These are phyloP conservation scores for Epizoanthus stellaris DNA, from an alignment of 92 coral and sea anemone genomes.

Conservation along the genomic window DNA sequence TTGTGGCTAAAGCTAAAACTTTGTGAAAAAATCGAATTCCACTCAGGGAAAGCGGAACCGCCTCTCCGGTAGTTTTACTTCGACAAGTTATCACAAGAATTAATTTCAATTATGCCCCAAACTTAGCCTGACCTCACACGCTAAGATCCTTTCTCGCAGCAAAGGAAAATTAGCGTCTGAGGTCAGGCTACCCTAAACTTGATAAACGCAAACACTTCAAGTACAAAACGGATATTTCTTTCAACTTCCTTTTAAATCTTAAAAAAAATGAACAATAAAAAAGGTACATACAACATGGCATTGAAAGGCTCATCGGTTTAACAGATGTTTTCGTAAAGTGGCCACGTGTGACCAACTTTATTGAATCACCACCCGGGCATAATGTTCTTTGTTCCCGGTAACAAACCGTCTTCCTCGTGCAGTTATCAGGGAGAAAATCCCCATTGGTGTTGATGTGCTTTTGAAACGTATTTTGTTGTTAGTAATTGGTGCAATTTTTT, in stretches of 20 bases:
- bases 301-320: constrained; percentile 8
- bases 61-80: not conserved
- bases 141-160: too few species aligned
- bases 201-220: too few species aligned
- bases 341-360: constrained; percentile 21
- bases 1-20: constrained; percentile 23
- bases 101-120: too few species aligned
- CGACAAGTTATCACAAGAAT: too few species aligned
- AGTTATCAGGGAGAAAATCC: constrained; percentile 27
- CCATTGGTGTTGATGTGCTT: constrained; percentile 39
- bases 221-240: not conserved
- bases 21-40: not conserved
- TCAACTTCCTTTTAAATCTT: constrained; percentile 6
- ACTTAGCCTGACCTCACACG: too few species aligned
- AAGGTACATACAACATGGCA: not conserved
- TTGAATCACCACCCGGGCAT: not conserved
- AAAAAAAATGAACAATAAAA: constrained; percentile 19
- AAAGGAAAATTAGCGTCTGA: too few species aligned
- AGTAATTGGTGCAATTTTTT: not conserved
- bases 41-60: not conserved
- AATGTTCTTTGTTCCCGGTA: constrained; percentile 9
- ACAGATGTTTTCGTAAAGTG: constrained; percentile 32
- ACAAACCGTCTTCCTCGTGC: constrained; percentile 24
- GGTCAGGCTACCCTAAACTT: too few species aligned
- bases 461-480: constrained; percentile 20